phyloP scores from a whole-genome alignment of 2,888 invertebrate genomes.

The Troilus luridus region DNA sequence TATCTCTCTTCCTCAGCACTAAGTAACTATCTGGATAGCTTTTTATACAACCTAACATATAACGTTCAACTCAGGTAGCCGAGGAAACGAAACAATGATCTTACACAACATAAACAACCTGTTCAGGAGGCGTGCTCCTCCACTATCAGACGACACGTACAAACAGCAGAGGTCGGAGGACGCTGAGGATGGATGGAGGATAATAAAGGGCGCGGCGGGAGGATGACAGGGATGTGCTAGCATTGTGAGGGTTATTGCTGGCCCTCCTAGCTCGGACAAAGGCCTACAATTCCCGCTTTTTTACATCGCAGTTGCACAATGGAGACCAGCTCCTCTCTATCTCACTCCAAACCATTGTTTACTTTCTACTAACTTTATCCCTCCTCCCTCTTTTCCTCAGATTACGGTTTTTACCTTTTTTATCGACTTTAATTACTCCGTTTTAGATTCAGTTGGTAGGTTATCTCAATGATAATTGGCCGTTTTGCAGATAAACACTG shows the following conservation, averaged over 20 bases:
- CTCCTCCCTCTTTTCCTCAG: not conserved
- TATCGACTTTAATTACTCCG: slow-evolving; percentile 12
- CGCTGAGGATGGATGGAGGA: not conserved
- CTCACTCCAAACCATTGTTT: not conserved
- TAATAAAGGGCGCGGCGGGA: not conserved
- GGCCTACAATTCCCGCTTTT: slow-evolving; percentile 10
- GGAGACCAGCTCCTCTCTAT: not conserved
- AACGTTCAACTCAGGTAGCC: too few species aligned
- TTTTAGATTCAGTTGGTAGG: not conserved
- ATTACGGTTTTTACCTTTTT: slow-evolving; percentile 8
- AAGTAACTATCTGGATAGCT: too few species aligned
- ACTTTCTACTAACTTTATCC: slow-evolving; percentile 17
- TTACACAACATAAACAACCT: not conserved
- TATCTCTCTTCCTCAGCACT: too few species aligned
- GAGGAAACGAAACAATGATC: too few species aligned
- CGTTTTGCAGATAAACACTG: not conserved
- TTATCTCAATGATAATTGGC: not conserved
- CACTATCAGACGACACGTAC: not conserved
- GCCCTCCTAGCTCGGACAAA: not conserved
- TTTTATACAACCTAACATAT: too few species aligned
- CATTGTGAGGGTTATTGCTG: slow-evolving; percentile 19
- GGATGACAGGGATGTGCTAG: slow-evolving; percentile 16
- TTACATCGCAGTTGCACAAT: slow-evolving; percentile 10
- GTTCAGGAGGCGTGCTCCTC: not conserved
- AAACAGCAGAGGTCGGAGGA: not conserved